Conservation (phyloP, 1,140 invertebrate species). For the Episyrphus balteatus region DNA sequence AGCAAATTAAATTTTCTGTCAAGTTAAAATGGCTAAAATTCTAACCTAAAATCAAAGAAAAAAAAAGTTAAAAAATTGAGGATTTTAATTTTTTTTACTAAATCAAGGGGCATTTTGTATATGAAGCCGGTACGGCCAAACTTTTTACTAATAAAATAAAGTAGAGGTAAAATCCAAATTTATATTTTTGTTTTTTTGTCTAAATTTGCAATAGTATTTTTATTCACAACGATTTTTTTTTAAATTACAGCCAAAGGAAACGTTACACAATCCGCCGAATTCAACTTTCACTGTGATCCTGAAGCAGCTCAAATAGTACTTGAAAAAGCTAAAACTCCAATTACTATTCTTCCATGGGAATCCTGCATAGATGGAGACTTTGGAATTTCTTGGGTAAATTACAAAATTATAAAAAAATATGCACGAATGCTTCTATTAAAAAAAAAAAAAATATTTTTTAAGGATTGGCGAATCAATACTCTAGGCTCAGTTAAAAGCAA, state of each 20-base stretch:
- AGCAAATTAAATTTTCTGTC: no score
- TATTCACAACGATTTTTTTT: neutral
- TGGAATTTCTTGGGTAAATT: conserved; percentile 37
- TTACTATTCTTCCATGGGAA: conserved; percentile 52
- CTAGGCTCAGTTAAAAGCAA: conserved; percentile 24
- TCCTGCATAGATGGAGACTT: conserved; percentile 37
- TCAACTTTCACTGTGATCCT: conserved; percentile 66
- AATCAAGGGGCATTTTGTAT: no score
- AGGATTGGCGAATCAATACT: conserved; percentile 43
- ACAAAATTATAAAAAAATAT: neutral
- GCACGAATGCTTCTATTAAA: neutral
- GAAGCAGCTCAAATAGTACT: conserved; percentile 64
- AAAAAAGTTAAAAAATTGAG: no score
- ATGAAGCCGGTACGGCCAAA: no score
- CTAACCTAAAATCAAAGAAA: no score
- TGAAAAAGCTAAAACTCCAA: conserved; percentile 37
- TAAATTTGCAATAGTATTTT: neutral
- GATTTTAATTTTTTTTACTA: no score
- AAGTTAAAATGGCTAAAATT: no score
- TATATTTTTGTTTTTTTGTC: neutral
- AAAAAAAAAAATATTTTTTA: neutral
- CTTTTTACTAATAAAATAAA: no score
- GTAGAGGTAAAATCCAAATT: no score
- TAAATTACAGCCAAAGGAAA: conserved; percentile 50
- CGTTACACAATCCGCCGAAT: conserved; percentile 54